Percentiles rank a stretch among this genome's conserved stretches.
Conservation (phyloP, 1,140 invertebrate genomes). For the Heliconius hewitsoni region DNA sequence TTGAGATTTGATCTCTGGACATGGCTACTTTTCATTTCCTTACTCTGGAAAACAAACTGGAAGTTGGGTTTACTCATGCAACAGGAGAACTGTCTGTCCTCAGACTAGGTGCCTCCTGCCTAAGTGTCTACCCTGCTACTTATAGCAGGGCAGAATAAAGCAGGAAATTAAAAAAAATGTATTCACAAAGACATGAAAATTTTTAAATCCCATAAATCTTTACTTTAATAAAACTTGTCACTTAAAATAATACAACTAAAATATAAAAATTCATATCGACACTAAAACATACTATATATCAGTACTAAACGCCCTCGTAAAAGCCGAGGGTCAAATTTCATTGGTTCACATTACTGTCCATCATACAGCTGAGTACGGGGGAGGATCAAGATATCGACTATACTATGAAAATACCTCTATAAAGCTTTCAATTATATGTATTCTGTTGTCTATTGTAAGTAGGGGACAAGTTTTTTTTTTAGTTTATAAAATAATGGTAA, state of each 20-base stretch:
- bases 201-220: not conserved
- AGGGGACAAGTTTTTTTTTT: not conserved
- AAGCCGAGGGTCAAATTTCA: constrained; percentile 26
- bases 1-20: too few relatives aligned
- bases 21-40: too few relatives aligned
- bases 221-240: not conserved
- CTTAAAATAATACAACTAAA: not conserved
- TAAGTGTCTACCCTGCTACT: too few relatives aligned
- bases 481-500: not conserved
- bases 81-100: too few relatives aligned
- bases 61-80: too few relatives aligned
- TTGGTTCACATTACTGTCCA: constrained; percentile 24
- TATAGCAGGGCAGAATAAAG: too few relatives aligned
- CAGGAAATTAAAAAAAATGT: too few relatives aligned
- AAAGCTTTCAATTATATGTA: constrained; percentile 1
- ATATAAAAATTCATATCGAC: constrained; percentile 12
- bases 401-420: constrained; percentile 10
- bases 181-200: not conserved
- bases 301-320: constrained; percentile 25
- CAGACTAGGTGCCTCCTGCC: too few relatives aligned
- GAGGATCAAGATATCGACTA: constrained; percentile 1
- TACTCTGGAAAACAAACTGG: too few relatives aligned
- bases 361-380: constrained; percentile 5
- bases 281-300: constrained; percentile 7
- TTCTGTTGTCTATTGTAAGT: not conserved